Conservation (phyloP, 2,888 invertebrate species). For the Danaus chrysippus region DNA sequence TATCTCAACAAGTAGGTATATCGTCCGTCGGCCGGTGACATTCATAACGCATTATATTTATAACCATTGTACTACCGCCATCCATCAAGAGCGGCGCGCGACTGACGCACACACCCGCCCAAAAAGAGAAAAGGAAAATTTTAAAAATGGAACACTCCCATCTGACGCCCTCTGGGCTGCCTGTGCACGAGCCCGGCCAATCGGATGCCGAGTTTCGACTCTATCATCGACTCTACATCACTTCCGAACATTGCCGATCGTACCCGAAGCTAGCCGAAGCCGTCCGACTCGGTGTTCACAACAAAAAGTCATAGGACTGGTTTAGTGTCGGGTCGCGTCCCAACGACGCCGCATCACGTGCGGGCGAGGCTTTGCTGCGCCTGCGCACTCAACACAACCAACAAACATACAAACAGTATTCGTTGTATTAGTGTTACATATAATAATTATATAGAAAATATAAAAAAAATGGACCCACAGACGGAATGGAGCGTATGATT, state of each 20-base stretch:
- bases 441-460: too few relatives aligned
- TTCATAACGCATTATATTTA: constrained; percentile 43
- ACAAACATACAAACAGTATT: constrained; percentile 55
- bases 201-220: constrained; percentile 33
- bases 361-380: constrained; percentile 45
- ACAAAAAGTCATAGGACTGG: constrained; percentile 77
- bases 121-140: constrained; percentile 77
- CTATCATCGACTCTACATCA: neutral
- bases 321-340: constrained; percentile 80
- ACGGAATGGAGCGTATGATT: constrained; percentile 75
- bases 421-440: constrained; percentile 19
- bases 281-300: constrained; percentile 68
- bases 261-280: constrained; percentile 58
- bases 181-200: constrained; percentile 48
- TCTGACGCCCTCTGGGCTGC: constrained; percentile 63
- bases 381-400: constrained; percentile 66
- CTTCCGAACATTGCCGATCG: constrained; percentile 45
- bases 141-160: constrained; percentile 75
- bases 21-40: constrained; percentile 20
- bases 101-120: constrained; percentile 73
- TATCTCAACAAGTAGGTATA: constrained; percentile 29
- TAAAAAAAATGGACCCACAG: constrained; percentile 60
- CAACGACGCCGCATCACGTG: constrained; percentile 75
- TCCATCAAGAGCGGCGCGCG: constrained; percentile 69
- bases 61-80: constrained; percentile 52